Percentiles rank a stretch among this genome's conserved stretches.
phyloP scores from a whole-genome alignment of 2,888 invertebrate species.

The Drosophila limbata region DNA sequence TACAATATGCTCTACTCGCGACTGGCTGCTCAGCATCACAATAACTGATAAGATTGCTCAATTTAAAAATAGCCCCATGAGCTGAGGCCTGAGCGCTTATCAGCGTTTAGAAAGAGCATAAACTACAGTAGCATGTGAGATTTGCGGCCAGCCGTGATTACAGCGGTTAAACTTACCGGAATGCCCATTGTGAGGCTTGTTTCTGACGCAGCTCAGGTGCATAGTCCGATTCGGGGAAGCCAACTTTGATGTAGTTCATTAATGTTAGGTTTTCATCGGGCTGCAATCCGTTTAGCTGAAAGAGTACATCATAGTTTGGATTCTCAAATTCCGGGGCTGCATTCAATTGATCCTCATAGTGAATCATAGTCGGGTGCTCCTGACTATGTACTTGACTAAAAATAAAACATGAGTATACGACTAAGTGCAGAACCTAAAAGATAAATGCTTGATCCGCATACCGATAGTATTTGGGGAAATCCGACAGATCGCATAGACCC shows the following conservation, averaged over 20 bases:
- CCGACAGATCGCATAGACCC: conserved; percentile 93
- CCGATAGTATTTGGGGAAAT: conserved; percentile 94
- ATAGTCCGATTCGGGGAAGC: conserved; percentile 92
- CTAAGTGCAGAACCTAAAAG: neutral
- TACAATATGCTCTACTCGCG: conserved; percentile 15
- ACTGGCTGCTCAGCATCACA: conserved; percentile 21
- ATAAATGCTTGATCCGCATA: conserved; percentile 86
- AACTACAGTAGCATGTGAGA: neutral
- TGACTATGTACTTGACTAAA: conserved; percentile 54
- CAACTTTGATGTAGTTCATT: conserved; percentile 87
- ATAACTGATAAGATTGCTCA: conserved; percentile 1
- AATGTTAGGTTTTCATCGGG: conserved; percentile 81
- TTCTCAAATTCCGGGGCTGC: conserved; percentile 95
- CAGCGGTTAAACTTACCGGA: conserved; percentile 86
- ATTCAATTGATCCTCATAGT: conserved; percentile 92
- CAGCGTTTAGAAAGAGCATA: neutral
- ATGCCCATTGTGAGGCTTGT: conserved; percentile 97
- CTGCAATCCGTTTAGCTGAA: conserved; percentile 88
- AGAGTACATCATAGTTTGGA: conserved; percentile 93
- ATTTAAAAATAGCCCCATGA: neutral
- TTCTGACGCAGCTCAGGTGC: conserved; percentile 93
- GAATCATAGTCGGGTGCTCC: conserved; percentile 84
- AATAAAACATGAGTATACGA: too few relatives aligned
- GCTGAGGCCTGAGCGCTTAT: conserved; percentile 21
- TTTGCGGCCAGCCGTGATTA: conserved; percentile 11